A percentile compares a stretch with the other conserved stretches of the same genome.
Conservation (phyloP, 2,113 vertebrate genomes). For the Hymenochirus boettgeri region DNA sequence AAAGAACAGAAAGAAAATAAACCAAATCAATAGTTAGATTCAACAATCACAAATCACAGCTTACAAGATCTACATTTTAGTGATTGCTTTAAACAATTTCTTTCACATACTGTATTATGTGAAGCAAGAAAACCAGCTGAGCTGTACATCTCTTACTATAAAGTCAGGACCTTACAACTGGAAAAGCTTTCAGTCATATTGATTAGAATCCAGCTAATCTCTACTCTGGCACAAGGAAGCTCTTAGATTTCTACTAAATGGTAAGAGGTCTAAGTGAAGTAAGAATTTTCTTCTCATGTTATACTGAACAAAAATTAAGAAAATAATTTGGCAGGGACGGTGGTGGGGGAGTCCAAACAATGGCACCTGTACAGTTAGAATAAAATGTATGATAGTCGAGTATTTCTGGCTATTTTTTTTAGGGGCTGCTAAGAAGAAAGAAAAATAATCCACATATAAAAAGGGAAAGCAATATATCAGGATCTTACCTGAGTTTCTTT, state of each 20-base stretch:
- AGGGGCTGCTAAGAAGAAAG: too few species aligned
- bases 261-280: background rate
- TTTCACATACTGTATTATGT: background rate
- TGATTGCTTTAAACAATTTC: background rate
- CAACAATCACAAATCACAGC: conserved; percentile 21
- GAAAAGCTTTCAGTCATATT: background rate
- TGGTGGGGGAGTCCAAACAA: too few species aligned
- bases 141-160: background rate
- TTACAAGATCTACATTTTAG: background rate
- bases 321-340: too few species aligned
- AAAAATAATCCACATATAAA: too few species aligned
- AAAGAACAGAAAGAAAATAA: conserved; percentile 3
- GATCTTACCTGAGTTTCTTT: conserved; percentile 93
- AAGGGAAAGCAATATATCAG: background rate
- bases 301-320: background rate
- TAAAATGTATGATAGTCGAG: too few species aligned
- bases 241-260: background rate
- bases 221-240: background rate
- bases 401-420: background rate
- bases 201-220: background rate
- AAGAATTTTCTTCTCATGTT: background rate
- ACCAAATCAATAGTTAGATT: conserved; percentile 13
- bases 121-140: background rate
- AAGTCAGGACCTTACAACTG: background rate
- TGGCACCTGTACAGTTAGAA: too few species aligned